phyloP scores from a whole-genome alignment of 2,888 invertebrate species.

The Ferrisia virgata region DNA sequence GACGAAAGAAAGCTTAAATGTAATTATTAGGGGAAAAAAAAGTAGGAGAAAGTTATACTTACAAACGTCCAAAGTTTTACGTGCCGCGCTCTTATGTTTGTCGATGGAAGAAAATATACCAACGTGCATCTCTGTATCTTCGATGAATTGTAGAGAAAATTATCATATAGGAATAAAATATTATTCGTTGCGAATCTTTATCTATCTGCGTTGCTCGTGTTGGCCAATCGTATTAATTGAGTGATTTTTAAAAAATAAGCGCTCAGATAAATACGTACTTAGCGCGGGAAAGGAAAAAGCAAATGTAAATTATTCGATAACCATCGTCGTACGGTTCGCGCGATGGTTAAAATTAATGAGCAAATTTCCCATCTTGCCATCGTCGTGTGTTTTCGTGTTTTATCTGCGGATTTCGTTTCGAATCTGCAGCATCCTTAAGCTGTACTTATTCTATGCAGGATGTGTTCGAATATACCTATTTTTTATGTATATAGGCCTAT shows the following conservation, averaged over 20 bases:
- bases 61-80: neutral
- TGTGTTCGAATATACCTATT: too few relatives aligned
- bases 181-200: too few relatives aligned
- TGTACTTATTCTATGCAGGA: too few relatives aligned
- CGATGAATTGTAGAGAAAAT: neutral
- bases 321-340: neutral
- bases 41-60: too few relatives aligned
- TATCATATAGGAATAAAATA: neutral
- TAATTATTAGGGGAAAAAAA: constrained; percentile 29
- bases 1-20: constrained; percentile 41
- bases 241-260: too few relatives aligned
- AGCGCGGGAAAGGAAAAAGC: neutral
- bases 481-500: too few relatives aligned
- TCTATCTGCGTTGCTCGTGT: too few relatives aligned
- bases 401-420: neutral
- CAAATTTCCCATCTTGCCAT: constrained; percentile 39
- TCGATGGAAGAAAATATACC: too few relatives aligned
- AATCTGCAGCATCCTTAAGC: too few relatives aligned
- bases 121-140: too few relatives aligned
- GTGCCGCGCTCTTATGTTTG: neutral
- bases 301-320: constrained; percentile 15
- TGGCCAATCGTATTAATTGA: too few relatives aligned
- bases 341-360: constrained; percentile 20
- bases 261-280: too few relatives aligned
- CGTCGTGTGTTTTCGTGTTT: constrained; percentile 28